A percentile compares a stretch with the other conserved stretches of the same genome.
Evolutionary conservation across 2,888 invertebrate genomes (phyloP).

Genomic region (Drosophila limbata): DNA sequence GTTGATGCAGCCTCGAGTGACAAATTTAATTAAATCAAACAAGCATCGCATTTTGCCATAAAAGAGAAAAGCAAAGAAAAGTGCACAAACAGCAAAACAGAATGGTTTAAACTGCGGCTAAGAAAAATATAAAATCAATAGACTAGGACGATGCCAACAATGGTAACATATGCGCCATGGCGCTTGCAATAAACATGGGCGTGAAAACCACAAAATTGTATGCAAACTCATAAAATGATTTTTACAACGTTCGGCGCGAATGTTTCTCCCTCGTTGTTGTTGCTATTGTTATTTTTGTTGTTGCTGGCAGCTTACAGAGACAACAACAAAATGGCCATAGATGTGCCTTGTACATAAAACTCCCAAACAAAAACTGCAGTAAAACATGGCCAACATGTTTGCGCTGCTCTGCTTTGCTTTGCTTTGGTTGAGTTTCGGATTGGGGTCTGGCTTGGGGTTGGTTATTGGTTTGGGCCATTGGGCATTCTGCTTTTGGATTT

Average conservation of each 20-base stretch:
- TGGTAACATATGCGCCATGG: conserved; percentile 66
- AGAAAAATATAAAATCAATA: conserved; percentile 68
- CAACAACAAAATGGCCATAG: conserved; percentile 49
- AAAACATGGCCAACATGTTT: conserved; percentile 64
- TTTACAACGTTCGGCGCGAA: conserved; percentile 66
- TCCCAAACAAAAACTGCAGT: conserved; percentile 75
- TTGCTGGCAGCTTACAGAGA: conserved; percentile 46
- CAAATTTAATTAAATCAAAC: conserved; percentile 47
- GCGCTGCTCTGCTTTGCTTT: not conserved
- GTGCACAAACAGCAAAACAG: conserved; percentile 28
- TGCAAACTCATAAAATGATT: conserved; percentile 82
- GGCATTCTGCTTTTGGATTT: conserved; percentile 7
- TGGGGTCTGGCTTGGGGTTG: conserved; percentile 12
- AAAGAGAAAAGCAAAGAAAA: conserved; percentile 7
- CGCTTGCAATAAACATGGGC: conserved; percentile 78
- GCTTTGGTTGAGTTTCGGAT: conserved; percentile 8
- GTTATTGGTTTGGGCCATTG: conserved; percentile 19
- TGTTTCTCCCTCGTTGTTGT: conserved; percentile 32
- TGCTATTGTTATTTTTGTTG: conserved; percentile 20
- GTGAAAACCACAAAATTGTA: conserved; percentile 82
- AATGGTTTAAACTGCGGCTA: conserved; percentile 25
- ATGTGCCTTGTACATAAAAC: conserved; percentile 63
- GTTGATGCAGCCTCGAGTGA: conserved; percentile 17
- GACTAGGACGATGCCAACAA: conserved; percentile 60
- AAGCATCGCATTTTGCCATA: conserved; percentile 11